Evolutionary conservation across 2,797 vertebrate genomes (phyloP), one percentile per base, ranked within the genome.

Genomic region (Microctenopoma steveboyesi): DNA sequence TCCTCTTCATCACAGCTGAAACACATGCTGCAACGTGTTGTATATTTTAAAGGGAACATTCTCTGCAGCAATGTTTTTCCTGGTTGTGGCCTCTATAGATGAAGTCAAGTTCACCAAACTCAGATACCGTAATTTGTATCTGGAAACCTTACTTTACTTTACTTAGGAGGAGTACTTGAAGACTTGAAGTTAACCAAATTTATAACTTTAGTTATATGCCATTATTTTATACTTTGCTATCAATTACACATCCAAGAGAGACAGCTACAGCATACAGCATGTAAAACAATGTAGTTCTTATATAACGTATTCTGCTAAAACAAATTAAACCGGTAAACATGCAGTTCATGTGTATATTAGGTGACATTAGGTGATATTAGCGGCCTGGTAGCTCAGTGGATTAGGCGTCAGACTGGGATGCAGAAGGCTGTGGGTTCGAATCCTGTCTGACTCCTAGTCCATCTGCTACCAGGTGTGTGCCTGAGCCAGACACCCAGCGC

Each of bases 121-220:
- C 33, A 35, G 30, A 33, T 33, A 33, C 4, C 37, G 69, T 78
- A 39, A 15, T 39, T 22, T 65, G 51, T 56, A 5, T 47, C 11
- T 16, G 22, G 35, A 54, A 68, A 60, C 4, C n/a, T 9, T 18
- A 18, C 18, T 18, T 18, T 18, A 18, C 18, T 18, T 18, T 18
- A 18, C 18, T 18, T 11, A 37, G 43, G 7, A 49, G 4, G n/a
- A 11, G 2, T 49, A 37, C 9, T 59, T 70, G 3, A 63, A 16
- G 42, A 45, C 42, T 45, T 45, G 1, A 16, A 45, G 6, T 14
- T 39, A 39, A 11, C 37, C 2, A 11, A 39, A 11, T 39, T 39
- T 12, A 5, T 12, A 39, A 39, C 11, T 39, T 0, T 12, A 39
- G 11, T 7, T 43, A 2, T 16, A 45, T 7, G 4, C 14, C 14